These are phyloP conservation scores for Netelia melanura DNA, from an alignment of 2,888 invertebrate species.

Conservation along the genomic window DNA sequence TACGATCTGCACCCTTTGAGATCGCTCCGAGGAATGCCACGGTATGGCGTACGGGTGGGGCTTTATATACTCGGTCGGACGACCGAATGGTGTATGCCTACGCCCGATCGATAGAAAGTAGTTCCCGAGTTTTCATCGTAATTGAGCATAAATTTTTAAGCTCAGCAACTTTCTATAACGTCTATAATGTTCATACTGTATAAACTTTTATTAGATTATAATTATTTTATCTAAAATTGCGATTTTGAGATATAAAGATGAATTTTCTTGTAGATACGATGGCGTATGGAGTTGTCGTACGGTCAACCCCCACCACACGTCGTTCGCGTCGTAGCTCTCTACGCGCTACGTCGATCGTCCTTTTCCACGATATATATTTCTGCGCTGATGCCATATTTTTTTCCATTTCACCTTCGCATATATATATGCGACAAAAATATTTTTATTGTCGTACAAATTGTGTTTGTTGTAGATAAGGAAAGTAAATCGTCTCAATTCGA, in stretches of 20 bases:
- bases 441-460: slow-evolving; percentile 23
- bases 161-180: background rate
- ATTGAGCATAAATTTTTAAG: background rate
- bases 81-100: slow-evolving; percentile 70
- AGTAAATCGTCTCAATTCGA: no score
- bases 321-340: slow-evolving; percentile 52
- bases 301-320: slow-evolving; percentile 59
- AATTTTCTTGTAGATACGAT: slow-evolving; percentile 28
- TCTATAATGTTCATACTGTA: background rate
- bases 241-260: background rate
- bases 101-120: slow-evolving; percentile 77
- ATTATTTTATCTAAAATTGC: background rate
- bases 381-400: slow-evolving; percentile 66
- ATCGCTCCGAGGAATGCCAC: slow-evolving; percentile 74
- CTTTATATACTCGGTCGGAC: slow-evolving; percentile 74
- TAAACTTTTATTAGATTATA: background rate
- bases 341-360: slow-evolving; percentile 67
- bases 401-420: slow-evolving; percentile 7
- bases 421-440: slow-evolving; percentile 10
- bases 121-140: slow-evolving; percentile 63
- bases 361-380: slow-evolving; percentile 48
- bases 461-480: no score
- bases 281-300: slow-evolving; percentile 64
- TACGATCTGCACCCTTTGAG: slow-evolving; percentile 73
- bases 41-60: slow-evolving; percentile 59